These are phyloP conservation scores for Lithodes maja DNA, from an alignment of 2,888 invertebrate genomes.

Conservation along the genomic window DNA sequence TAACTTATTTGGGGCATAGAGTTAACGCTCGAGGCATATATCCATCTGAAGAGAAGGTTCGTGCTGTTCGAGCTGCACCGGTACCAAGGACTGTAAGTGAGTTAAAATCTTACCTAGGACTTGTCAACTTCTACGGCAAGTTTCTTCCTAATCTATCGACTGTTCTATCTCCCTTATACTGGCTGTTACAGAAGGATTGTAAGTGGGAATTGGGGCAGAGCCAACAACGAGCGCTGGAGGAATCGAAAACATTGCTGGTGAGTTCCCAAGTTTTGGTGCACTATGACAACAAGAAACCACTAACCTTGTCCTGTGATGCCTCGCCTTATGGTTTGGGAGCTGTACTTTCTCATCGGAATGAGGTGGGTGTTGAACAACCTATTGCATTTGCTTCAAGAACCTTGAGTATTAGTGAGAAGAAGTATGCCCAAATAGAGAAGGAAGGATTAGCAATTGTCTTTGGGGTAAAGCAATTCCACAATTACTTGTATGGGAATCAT, in stretches of 20 bases:
- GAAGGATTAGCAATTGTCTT: not conserved
- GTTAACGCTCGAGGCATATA: no score
- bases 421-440: not conserved
- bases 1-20: no score
- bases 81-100: no score
- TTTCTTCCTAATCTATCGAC: no score
- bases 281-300: conserved; percentile 2
- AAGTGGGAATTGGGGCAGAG: not conserved
- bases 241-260: not conserved
- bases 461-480: not conserved
- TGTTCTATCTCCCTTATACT: not conserved
- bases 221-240: not conserved
- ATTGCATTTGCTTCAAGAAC: conserved; percentile 29
- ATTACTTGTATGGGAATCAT: not conserved
- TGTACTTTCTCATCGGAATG: conserved; percentile 1
- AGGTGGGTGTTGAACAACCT: not conserved
- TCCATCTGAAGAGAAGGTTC: no score
- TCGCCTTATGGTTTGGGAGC: conserved; percentile 7
- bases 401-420: not conserved
- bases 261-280: conserved; percentile 6
- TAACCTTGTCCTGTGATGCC: not conserved
- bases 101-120: no score
- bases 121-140: no score
- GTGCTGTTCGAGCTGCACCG: no score
- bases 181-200: not conserved